A percentile compares a stretch with the other conserved stretches of the same genome.
Conservation (phyloP, 2,113 vertebrate genomes). For the Motacilla tschutschensis region DNA sequence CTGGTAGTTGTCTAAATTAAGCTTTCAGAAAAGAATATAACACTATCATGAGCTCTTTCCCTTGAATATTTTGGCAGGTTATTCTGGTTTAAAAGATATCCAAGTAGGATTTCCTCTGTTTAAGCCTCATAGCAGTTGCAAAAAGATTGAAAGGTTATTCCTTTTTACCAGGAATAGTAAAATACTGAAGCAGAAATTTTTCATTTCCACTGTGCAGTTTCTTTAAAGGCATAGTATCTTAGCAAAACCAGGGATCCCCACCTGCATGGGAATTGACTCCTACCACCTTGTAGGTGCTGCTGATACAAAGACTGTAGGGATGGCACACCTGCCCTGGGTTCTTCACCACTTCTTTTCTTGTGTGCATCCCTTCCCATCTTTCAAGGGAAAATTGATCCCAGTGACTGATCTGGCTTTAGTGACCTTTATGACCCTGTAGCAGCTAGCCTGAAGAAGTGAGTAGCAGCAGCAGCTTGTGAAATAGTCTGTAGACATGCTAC, state of each 20-base stretch:
- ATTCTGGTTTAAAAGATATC: conserved; percentile 72
- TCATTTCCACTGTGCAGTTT: not conserved
- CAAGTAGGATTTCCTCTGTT: conserved; percentile 60
- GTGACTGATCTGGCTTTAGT: not conserved
- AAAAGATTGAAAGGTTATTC: conserved; percentile 55
- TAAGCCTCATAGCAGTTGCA: conserved; percentile 48
- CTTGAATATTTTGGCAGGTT: conserved; percentile 68
- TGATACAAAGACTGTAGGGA: not conserved
- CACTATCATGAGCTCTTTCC: conserved; percentile 63
- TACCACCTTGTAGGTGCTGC: not conserved
- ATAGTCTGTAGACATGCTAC: not conserved
- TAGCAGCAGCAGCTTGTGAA: not conserved
- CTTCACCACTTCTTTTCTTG: not conserved
- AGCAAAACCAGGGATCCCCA: not conserved
- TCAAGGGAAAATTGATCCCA: not conserved
- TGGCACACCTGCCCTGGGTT: not conserved
- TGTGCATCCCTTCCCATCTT: not conserved
- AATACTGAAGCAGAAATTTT: conserved; percentile 16
- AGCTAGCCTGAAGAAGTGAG: not conserved
- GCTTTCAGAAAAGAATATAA: conserved; percentile 74
- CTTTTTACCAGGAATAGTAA: conserved; percentile 6
- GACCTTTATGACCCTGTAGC: not conserved
- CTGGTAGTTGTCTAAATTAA: conserved; percentile 79
- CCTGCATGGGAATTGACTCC: not conserved
- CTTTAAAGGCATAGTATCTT: conserved; percentile 3